Conservation (phyloP, 2,888 invertebrate genomes). For the Hirtodrosophila alboralis region DNA sequence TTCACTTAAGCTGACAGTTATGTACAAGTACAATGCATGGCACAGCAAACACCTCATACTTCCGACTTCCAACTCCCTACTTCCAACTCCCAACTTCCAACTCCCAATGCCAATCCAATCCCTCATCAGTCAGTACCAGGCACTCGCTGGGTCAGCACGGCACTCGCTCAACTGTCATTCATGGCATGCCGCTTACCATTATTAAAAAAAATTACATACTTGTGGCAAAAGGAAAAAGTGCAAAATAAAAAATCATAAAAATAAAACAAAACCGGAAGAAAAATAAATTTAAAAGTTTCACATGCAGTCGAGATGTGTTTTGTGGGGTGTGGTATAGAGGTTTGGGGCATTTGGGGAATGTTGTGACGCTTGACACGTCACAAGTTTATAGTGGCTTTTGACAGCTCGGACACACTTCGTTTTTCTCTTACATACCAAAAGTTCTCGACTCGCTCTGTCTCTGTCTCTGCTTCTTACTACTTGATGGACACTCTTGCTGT, state of each 20-base stretch:
- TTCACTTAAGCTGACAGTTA: conserved; percentile 80
- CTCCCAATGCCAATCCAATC: not conserved
- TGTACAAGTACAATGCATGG: conserved; percentile 66
- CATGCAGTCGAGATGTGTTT: conserved; percentile 41
- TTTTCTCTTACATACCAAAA: conserved; percentile 51
- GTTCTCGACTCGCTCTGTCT: conserved; percentile 35
- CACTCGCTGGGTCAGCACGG: conserved; percentile 48
- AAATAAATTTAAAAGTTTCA: conserved; percentile 76
- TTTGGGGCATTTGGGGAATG: conserved; percentile 58
- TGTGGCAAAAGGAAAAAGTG: conserved; percentile 20
- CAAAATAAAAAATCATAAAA: conserved; percentile 21
- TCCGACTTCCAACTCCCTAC: not conserved
- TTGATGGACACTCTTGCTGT: conserved; percentile 29
- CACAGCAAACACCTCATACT: conserved; percentile 11
- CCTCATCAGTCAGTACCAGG: conserved; percentile 9
- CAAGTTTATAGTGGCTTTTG: conserved; percentile 83
- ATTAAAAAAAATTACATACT: conserved; percentile 77
- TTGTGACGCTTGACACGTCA: conserved; percentile 77
- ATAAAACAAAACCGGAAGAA: conserved; percentile 35
- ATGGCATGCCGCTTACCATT: conserved; percentile 73
- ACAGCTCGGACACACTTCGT: conserved; percentile 81
- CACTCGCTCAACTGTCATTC: conserved; percentile 75
- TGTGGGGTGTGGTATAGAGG: not conserved
- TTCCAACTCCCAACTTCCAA: not conserved
- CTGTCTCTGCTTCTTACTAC: not conserved